These are phyloP conservation scores for Verasper variegatus DNA, from an alignment of 2,113 vertebrate genomes.

Conservation along the genomic window DNA sequence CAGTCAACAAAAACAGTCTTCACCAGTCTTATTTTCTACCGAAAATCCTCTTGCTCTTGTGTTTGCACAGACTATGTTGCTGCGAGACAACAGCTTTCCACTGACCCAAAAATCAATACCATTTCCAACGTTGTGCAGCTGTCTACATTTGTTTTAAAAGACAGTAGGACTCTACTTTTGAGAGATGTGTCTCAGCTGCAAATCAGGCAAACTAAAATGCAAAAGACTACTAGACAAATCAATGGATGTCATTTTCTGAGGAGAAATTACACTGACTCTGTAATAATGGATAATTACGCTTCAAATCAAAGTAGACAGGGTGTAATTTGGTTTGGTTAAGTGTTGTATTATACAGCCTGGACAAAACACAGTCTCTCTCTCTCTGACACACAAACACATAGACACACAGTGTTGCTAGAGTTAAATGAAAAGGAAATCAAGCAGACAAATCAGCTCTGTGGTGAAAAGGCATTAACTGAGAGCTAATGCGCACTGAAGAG, in stretches of 20 bases:
- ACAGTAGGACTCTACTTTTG: background rate
- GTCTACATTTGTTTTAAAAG: background rate
- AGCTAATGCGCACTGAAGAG: constrained; percentile 24
- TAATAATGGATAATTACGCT: constrained; percentile 23
- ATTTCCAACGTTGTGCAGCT: background rate
- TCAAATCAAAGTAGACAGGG: constrained; percentile 20
- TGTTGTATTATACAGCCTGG: constrained; percentile 9
- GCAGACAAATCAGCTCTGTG: constrained; percentile 33
- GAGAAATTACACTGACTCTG: constrained; percentile 20
- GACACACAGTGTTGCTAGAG: constrained; percentile 3
- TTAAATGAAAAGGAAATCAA: constrained; percentile 39
- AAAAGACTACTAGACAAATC: constrained; percentile 17
- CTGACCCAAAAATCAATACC: background rate
- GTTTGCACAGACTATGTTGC: background rate
- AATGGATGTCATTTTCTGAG: constrained; percentile 32
- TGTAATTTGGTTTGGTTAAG: constrained; percentile 38
- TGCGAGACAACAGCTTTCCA: background rate
- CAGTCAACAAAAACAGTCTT: too few relatives aligned
- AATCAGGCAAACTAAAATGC: constrained; percentile 6
- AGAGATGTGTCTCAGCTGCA: constrained; percentile 35
- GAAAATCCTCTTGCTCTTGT: too few relatives aligned
- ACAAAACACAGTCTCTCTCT: background rate
- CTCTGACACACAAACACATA: constrained; percentile 15
- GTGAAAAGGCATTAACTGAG: constrained; percentile 32
- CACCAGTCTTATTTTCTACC: too few relatives aligned